phyloP scores from a whole-genome alignment of 2,113 vertebrate species.

The Syngnathus typhle region DNA sequence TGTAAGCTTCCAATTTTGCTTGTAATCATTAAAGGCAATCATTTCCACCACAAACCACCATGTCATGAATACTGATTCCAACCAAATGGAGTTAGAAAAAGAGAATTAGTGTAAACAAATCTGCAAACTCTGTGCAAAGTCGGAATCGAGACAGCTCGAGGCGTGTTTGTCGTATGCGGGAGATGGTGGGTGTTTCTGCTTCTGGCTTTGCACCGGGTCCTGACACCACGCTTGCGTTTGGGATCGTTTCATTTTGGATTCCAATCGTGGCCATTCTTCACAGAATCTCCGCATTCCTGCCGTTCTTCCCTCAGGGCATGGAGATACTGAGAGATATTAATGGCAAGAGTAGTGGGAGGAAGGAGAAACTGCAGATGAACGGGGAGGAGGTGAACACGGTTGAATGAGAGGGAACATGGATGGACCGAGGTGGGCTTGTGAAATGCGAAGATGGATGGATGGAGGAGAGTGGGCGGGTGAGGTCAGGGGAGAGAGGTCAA shows the following conservation, averaged over 20 bases:
- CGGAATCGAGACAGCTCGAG: slow-evolving; percentile 24
- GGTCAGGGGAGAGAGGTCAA: slow-evolving; percentile 39
- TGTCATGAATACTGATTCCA: slow-evolving; percentile 4
- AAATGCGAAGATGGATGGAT: slow-evolving; percentile 22
- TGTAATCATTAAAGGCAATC: slow-evolving; percentile 3
- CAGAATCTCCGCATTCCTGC: slow-evolving; percentile 2
- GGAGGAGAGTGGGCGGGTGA: slow-evolving; percentile 42
- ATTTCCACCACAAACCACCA: neutral
- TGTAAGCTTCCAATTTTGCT: slow-evolving; percentile 14
- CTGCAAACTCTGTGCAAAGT: slow-evolving; percentile 12
- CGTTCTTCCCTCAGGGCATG: slow-evolving; percentile 43
- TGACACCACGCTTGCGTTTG: slow-evolving; percentile 11
- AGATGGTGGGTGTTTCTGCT: slow-evolving; percentile 40
- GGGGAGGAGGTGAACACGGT: neutral
- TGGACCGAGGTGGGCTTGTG: slow-evolving; percentile 19
- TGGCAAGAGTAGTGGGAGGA: slow-evolving; percentile 49
- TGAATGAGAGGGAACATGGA: slow-evolving; percentile 14
- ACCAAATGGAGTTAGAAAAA: neutral
- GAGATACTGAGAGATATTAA: slow-evolving; percentile 41
- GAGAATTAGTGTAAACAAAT: slow-evolving; percentile 25
- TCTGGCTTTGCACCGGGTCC: slow-evolving; percentile 12
- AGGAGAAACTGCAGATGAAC: slow-evolving; percentile 24
- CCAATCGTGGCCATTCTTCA: slow-evolving; percentile 27
- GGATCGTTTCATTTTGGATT: slow-evolving; percentile 31
- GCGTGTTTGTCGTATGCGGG: slow-evolving; percentile 33